These are phyloP conservation scores for Lycocorax pyrrhopterus DNA, from an alignment of 2,113 vertebrate species.

Conservation along the genomic window DNA sequence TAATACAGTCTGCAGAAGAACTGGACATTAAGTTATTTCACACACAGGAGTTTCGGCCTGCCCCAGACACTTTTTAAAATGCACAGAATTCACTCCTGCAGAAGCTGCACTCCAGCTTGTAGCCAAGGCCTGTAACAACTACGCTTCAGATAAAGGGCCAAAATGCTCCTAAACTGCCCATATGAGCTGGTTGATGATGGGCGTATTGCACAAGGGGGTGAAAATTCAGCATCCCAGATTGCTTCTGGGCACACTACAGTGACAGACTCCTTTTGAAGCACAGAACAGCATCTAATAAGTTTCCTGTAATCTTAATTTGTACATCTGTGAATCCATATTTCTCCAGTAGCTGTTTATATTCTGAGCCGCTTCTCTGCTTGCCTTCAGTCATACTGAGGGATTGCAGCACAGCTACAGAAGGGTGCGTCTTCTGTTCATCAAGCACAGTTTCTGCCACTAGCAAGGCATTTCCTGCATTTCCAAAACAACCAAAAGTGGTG, in stretches of 20 bases:
- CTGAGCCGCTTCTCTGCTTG: conserved; percentile 77
- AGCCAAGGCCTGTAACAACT: not conserved
- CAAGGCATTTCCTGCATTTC: conserved; percentile 77
- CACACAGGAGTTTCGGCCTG: not conserved
- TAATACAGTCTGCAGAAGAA: not conserved
- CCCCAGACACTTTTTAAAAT: not conserved
- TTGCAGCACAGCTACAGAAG: conserved; percentile 78
- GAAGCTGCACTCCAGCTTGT: not conserved
- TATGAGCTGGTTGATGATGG: not conserved
- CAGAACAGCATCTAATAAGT: conserved; percentile 79
- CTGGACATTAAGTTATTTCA: not conserved
- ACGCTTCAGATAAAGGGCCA: not conserved
- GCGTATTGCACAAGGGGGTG: not conserved
- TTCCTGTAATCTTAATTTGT: conserved; percentile 73
- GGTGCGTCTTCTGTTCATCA: conserved; percentile 70
- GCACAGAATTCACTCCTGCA: not conserved
- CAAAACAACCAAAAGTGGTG: conserved; percentile 43
- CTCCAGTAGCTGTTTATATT: conserved; percentile 80
- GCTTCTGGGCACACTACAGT: not conserved
- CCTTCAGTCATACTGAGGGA: conserved; percentile 85
- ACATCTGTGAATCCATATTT: conserved; percentile 72
- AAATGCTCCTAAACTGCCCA: not conserved
- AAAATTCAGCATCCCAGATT: not conserved
- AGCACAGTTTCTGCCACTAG: conserved; percentile 86
- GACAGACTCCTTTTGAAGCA: conserved; percentile 68